Percentiles rank a stretch among this genome's conserved stretches.
Evolutionary conservation across 2,888 invertebrate species (phyloP).

Genomic region (Tyria jacobaeae): DNA sequence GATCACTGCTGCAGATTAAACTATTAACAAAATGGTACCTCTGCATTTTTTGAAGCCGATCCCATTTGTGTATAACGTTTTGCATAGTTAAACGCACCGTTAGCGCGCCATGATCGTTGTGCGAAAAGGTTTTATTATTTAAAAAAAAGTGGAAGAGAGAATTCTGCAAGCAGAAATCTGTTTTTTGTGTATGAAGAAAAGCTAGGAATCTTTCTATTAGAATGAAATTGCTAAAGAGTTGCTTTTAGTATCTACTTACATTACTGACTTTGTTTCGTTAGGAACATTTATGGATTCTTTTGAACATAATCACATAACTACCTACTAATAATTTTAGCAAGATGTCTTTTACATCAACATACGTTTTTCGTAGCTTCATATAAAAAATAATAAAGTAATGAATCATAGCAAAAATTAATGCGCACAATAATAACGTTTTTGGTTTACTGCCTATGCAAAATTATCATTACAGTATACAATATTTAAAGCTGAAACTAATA

Average conservation of each 20-base stretch:
- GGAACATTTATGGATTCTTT: no score
- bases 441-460: no score
- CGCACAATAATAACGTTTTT: background rate
- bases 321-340: no score
- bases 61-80: constrained; percentile 57
- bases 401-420: background rate
- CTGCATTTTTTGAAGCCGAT: constrained; percentile 52
- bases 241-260: background rate
- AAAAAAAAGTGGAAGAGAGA: constrained; percentile 34
- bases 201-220: no score
- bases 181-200: constrained; percentile 5
- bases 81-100: constrained; percentile 58
- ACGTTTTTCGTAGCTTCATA: background rate
- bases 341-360: no score
- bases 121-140: constrained; percentile 43
- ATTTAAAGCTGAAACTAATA: background rate
- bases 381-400: background rate
- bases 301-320: no score
- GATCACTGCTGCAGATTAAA: constrained; percentile 77
- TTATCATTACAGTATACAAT: background rate
- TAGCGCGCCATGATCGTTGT: constrained; percentile 43
- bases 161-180: constrained; percentile 12
- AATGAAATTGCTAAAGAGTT: background rate
- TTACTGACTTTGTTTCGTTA: background rate
- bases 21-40: constrained; percentile 78